Base-by-base conservation (phyloP, 2,888 invertebrate species). In the Iselma pallidipennis region DNA sequence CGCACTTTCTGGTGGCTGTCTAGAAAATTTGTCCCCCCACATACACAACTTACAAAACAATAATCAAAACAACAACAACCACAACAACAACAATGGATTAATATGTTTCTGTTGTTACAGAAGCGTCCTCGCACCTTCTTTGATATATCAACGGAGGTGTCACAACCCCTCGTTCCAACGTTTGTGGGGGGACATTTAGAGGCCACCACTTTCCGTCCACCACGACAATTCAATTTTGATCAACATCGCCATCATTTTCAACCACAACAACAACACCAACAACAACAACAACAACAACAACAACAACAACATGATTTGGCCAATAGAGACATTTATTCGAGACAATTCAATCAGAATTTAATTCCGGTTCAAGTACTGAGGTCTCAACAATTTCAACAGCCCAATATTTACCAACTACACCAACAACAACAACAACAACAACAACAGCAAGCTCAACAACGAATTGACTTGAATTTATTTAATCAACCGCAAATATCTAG, bases 121-220 rank as follows among this genome's bases (percentile, higher is more conserved):
- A 82, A 81, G 77, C 81, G 76, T 69, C 73, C 76, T 70, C 76
- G 72, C 71, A 72, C 72, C 62, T 74, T 75, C 66, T 45, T n/a
- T 23, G 73, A 69, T 61, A 68, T 68, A 58, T 62, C 66, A 57
- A 54, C 70, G 60, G 74, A 74, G 71, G 74, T 72, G 68, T 66
- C 74, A 64, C 71, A 71, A 61, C 69, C 74, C 67, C 72, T 74
- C 68, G 64, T 62, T 64, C 74, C 74, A 68, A 71, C 76, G 71
- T 73, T 80, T 69, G 72, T 71, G 66, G 80, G 80, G 80, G 78
- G 78, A 73, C 73, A 78, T 70, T 75, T 81, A 70, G 79, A 80
- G 72, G 76, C 82, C 29, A 83, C 83, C 55, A 83, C 83, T 42
- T 83, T 78, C 73, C 77, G 82, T 52, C 83, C 83, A 56, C 72